phyloP scores from a whole-genome alignment of 2,797 vertebrate genomes.

The Anguilla obscura region DNA sequence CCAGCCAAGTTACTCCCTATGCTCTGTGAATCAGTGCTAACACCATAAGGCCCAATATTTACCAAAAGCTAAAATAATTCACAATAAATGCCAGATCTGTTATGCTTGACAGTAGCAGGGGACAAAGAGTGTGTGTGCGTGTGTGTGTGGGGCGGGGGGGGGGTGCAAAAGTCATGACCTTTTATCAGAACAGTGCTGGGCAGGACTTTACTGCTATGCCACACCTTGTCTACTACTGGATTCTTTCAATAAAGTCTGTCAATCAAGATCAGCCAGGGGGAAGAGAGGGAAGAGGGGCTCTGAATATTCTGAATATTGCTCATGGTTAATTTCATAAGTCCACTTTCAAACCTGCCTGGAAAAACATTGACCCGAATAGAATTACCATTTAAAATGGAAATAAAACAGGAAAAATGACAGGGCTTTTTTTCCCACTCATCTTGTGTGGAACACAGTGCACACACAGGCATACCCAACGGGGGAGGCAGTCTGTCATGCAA shows the following conservation, averaged over 20 bases:
- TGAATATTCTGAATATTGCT: constrained; percentile 38
- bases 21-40: not conserved
- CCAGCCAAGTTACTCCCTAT: too few species aligned
- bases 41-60: not conserved
- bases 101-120: not conserved
- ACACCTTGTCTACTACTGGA: too few species aligned
- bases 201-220: not conserved
- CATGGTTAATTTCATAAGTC: constrained; percentile 22
- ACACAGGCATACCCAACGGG: constrained; percentile 61
- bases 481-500: constrained; percentile 76
- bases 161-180: too few species aligned
- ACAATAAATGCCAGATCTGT: not conserved
- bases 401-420: constrained; percentile 24
- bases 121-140: too few species aligned
- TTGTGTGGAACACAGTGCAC: constrained; percentile 35
- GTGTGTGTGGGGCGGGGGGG: too few species aligned
- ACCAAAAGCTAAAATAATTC: not conserved
- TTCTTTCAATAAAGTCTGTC: not conserved
- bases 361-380: constrained; percentile 30
- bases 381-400: constrained; percentile 50
- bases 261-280: not conserved
- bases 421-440: constrained; percentile 14
- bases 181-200: not conserved
- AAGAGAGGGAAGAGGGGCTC: not conserved
- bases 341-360: constrained; percentile 35